Percentiles rank a stretch among this genome's conserved stretches.
Conservation (phyloP, 2,113 vertebrate genomes). For the Camelus bactrianus region DNA sequence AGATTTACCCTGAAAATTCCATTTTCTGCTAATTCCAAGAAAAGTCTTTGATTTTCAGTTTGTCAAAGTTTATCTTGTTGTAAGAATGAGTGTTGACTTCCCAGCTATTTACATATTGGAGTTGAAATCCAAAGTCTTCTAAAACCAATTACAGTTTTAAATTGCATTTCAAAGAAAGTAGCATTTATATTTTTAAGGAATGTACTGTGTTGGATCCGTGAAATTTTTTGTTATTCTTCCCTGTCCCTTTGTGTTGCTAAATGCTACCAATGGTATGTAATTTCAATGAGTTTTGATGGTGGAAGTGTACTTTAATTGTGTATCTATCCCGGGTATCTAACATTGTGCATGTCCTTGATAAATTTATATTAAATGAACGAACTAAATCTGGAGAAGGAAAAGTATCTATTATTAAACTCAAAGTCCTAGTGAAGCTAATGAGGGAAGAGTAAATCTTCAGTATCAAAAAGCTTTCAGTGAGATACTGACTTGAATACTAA, state of each 20-base stretch:
- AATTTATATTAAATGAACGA: not conserved
- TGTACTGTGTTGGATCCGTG: not conserved
- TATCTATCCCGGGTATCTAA: not conserved
- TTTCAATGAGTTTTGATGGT: not conserved
- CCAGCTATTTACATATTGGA: not conserved
- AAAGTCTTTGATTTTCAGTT: not conserved
- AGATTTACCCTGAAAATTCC: not conserved
- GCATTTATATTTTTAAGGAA: not conserved
- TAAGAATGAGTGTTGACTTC: not conserved
- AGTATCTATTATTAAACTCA: constrained; percentile 1
- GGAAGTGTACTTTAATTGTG: not conserved
- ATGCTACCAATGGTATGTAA: not conserved
- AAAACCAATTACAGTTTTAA: not conserved
- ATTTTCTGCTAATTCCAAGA: not conserved
- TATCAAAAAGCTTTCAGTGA: not conserved
- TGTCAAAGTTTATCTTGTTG: not conserved
- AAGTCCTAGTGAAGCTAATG: not conserved
- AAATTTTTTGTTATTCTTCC: not conserved
- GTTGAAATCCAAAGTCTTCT: not conserved
- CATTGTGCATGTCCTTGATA: not conserved
- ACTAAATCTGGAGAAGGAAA: not conserved
- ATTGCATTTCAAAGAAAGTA: not conserved
- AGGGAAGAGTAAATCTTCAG: not conserved
- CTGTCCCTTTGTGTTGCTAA: not conserved
- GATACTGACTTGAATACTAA: not conserved